These are phyloP conservation scores for Epinephelus fuscoguttatus DNA, from an alignment of 2,113 vertebrate species.

Conservation along the genomic window DNA sequence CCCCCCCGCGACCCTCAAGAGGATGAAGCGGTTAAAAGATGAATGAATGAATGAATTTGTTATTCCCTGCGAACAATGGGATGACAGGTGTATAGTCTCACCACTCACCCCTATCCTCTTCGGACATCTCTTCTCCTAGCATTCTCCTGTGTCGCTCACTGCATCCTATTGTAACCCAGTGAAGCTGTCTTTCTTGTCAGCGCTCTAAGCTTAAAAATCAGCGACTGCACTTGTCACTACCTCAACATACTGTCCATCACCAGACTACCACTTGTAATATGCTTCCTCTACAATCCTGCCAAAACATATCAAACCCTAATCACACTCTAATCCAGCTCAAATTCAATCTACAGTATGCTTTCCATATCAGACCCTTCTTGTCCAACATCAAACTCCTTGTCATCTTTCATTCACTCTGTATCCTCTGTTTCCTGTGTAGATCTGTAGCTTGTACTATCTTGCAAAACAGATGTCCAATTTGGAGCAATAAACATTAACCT, in stretches of 20 bases:
- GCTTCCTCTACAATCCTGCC: neutral
- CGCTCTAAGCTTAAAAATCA: slow-evolving; percentile 16
- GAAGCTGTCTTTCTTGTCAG: slow-evolving; percentile 8
- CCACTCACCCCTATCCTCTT: neutral
- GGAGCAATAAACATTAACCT: neutral
- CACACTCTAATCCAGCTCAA: neutral
- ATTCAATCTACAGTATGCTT: neutral
- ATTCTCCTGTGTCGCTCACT: neutral
- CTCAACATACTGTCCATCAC: slow-evolving; percentile 18
- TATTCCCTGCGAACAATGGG: neutral
- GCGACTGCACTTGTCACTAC: neutral
- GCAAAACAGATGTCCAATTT: neutral
- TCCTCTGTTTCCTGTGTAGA: neutral
- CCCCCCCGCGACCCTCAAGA: too few species aligned
- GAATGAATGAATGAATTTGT: too few species aligned
- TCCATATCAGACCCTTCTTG: neutral
- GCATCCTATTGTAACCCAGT: neutral
- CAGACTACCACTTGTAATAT: neutral
- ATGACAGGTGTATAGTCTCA: neutral
- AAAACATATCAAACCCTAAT: neutral
- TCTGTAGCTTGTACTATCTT: neutral
- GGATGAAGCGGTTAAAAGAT: too few species aligned
- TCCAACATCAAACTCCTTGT: neutral
- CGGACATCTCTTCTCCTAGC: neutral
- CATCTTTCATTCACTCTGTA: neutral